These are phyloP conservation scores for Chaetodon trifasciatus DNA, from an alignment of 2,797 vertebrate genomes.

Conservation along the genomic window DNA sequence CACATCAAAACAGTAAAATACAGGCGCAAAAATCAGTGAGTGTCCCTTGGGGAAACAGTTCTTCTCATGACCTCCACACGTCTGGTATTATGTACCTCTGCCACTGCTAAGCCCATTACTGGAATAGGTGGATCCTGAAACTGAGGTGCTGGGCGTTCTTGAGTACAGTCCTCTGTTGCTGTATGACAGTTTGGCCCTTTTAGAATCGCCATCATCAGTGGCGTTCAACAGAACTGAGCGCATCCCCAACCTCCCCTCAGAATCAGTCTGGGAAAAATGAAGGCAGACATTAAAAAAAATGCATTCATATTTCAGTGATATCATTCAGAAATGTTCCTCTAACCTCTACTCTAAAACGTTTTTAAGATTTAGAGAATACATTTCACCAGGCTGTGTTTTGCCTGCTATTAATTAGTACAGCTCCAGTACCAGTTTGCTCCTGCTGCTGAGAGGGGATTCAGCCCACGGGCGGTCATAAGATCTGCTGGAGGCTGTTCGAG, in stretches of 20 bases:
- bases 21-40: neutral
- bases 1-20: neutral
- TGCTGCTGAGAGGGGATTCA: slow-evolving; percentile 85
- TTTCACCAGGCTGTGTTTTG: slow-evolving; percentile 19
- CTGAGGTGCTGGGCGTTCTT: slow-evolving; percentile 85
- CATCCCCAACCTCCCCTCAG: slow-evolving; percentile 89
- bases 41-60: neutral
- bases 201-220: slow-evolving; percentile 92
- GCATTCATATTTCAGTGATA: neutral
- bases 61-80: neutral
- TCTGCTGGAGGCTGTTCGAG: slow-evolving; percentile 84
- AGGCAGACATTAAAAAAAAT: slow-evolving; percentile 8
- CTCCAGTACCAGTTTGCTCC: slow-evolving; percentile 88
- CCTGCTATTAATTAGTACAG: slow-evolving; percentile 14
- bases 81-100: slow-evolving; percentile 83
- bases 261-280: slow-evolving; percentile 81
- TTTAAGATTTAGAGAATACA: neutral
- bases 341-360: neutral
- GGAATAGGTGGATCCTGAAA: slow-evolving; percentile 86
- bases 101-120: slow-evolving; percentile 82
- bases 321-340: neutral
- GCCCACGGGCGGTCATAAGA: slow-evolving; percentile 86
- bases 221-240: slow-evolving; percentile 88
- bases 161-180: slow-evolving; percentile 88
- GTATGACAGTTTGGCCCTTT: slow-evolving; percentile 96